A percentile compares a stretch with the other conserved stretches of the same genome.
Evolutionary conservation across 2,797 vertebrate genomes (phyloP).

Genomic region (Sebastes taczanowskii): DNA sequence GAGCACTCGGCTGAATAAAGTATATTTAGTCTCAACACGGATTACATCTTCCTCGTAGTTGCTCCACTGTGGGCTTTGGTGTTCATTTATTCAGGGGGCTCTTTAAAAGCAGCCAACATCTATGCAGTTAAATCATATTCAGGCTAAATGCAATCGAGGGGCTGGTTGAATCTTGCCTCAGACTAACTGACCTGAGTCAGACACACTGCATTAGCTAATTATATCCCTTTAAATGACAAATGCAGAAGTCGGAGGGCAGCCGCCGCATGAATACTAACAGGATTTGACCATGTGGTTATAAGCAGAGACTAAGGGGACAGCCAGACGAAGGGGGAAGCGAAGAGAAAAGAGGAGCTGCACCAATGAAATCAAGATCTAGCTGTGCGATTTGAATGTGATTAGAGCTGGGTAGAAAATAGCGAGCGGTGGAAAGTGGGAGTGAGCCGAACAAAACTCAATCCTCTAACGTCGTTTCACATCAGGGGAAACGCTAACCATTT

Average conservation of each 20-base stretch:
- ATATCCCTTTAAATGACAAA: constrained; percentile 71
- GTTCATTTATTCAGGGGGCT: constrained; percentile 43
- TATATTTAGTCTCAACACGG: not conserved
- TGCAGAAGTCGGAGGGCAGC: constrained; percentile 52
- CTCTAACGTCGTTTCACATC: constrained; percentile 17
- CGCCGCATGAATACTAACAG: constrained; percentile 63
- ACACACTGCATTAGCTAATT: constrained; percentile 79
- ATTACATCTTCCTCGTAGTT: constrained; percentile 3
- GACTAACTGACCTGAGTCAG: constrained; percentile 56
- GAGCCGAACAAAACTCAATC: constrained; percentile 11
- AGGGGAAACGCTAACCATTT: not conserved
- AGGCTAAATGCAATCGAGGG: constrained; percentile 53
- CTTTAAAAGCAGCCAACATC: constrained; percentile 51
- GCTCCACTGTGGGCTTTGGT: not conserved
- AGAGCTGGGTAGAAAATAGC: constrained; percentile 23
- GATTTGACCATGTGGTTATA: constrained; percentile 32
- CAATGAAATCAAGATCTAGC: constrained; percentile 5
- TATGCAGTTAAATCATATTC: constrained; percentile 55
- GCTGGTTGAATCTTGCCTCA: constrained; percentile 47
- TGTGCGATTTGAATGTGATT: constrained; percentile 31
- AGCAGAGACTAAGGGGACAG: constrained; percentile 22
- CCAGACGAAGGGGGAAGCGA: not conserved
- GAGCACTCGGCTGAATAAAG: not conserved
- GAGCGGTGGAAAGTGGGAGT: not conserved
- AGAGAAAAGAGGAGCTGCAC: not conserved